A percentile compares a stretch with the other conserved stretches of the same genome.
Evolutionary conservation across 2,797 vertebrate species (phyloP).

Genomic region (Amniataba percoides): DNA sequence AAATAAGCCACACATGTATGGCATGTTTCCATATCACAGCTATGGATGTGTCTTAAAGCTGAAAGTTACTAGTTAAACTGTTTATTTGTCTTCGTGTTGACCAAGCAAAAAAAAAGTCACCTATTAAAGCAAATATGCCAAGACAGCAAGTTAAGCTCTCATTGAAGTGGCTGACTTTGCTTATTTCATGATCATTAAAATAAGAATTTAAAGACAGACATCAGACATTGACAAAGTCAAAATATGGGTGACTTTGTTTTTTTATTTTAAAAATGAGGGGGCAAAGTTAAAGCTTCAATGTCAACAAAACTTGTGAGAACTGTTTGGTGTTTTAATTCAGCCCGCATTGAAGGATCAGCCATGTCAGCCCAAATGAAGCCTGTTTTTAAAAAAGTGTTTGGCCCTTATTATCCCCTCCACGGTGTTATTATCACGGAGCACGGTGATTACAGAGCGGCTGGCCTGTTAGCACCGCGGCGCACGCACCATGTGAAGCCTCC

Average conservation of each 20-base stretch:
- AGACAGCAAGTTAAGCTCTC: not conserved
- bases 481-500: slow-evolving; percentile 79
- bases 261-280: not conserved
- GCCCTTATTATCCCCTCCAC: not conserved
- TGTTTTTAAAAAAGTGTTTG: not conserved
- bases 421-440: slow-evolving; percentile 13
- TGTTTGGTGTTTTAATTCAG: slow-evolving; percentile 9
- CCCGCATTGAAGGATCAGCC: not conserved
- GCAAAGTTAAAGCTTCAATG: not conserved
- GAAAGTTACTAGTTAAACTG: not conserved
- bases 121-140: not conserved
- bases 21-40: not conserved
- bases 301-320: slow-evolving; percentile 48
- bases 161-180: not conserved
- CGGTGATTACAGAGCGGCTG: slow-evolving; percentile 56
- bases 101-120: not conserved
- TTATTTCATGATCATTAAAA: not conserved
- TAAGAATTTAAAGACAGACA: too few relatives aligned
- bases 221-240: too few relatives aligned
- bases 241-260: too few relatives aligned
- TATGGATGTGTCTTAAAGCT: slow-evolving; percentile 1
- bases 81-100: not conserved
- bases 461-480: slow-evolving; percentile 79
- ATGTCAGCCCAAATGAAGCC: slow-evolving; percentile 9
- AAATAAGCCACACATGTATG: not conserved